Evolutionary conservation across 2,888 invertebrate species (phyloP).

Genomic region (Papilio gigon): DNA sequence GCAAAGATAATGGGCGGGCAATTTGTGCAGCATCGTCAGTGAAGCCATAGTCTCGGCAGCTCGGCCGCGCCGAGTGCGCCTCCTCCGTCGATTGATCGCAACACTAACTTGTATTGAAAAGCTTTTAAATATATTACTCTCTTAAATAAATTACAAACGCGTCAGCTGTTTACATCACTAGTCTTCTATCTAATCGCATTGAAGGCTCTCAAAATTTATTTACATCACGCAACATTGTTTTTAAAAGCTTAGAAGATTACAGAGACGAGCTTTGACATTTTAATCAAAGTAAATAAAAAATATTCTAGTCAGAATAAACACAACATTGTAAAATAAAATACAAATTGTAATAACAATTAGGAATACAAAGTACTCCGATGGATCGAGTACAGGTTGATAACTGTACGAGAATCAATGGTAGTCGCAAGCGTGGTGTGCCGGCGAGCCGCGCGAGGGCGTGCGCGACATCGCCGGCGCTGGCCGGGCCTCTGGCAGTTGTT

Average conservation of each 20-base stretch:
- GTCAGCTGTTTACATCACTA: neutral
- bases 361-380: too few relatives aligned
- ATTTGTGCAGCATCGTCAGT: conserved; percentile 10
- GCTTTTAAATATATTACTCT: conserved; percentile 36
- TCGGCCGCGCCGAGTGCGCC: neutral
- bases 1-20: conserved; percentile 11
- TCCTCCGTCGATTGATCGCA: conserved; percentile 25
- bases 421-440: conserved; percentile 20
- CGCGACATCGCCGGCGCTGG: conserved; percentile 21
- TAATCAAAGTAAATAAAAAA: neutral
- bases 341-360: too few relatives aligned
- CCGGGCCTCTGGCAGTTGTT: conserved; percentile 18
- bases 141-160: conserved; percentile 27
- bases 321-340: neutral
- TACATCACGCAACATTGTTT: neutral
- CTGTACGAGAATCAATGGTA: conserved; percentile 24
- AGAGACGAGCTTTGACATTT: neutral
- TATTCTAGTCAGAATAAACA: too few relatives aligned
- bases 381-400: conserved; percentile 9
- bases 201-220: neutral
- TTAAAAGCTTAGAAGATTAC: neutral
- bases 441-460: conserved; percentile 28
- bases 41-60: neutral
- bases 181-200: neutral
- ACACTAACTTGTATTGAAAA: conserved; percentile 19